Evolutionary conservation across 2,888 invertebrate species (phyloP).

Genomic region (Drosophila conformis): DNA sequence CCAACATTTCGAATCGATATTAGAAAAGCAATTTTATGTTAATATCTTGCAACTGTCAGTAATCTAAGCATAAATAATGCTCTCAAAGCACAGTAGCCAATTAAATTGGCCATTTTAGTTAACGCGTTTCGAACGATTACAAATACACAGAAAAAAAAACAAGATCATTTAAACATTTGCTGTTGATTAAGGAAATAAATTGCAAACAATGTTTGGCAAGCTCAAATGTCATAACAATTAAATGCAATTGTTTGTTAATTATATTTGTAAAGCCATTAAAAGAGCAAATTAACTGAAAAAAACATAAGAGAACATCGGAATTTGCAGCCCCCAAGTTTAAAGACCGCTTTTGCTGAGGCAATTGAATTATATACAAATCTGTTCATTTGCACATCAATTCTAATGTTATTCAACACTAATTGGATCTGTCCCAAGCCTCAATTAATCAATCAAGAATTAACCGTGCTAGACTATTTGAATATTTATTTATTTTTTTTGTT

Average conservation of each 20-base stretch:
- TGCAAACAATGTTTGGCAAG: conserved; percentile 32
- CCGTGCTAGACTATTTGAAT: neutral
- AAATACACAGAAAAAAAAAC: neutral
- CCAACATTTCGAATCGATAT: neutral
- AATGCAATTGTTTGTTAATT: conserved; percentile 37
- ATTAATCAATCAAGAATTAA: too few relatives aligned
- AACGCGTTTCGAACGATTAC: neutral
- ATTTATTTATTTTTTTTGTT: neutral
- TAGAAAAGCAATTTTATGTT: neutral
- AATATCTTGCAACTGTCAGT: neutral
- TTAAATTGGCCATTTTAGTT: conserved; percentile 16
- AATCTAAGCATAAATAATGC: neutral
- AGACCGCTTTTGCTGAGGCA: too few relatives aligned
- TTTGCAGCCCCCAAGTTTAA: neutral
- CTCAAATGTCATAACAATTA: conserved; percentile 54
- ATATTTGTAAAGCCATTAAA: conserved; percentile 19
- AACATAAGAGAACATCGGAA: neutral
- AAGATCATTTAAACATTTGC: conserved; percentile 15
- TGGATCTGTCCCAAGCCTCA: neutral
- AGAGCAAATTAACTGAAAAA: conserved; percentile 5
- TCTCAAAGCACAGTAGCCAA: conserved; percentile 3
- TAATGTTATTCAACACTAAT: neutral
- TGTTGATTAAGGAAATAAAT: conserved; percentile 45
- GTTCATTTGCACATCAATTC: neutral
- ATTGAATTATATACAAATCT: neutral